Evolutionary conservation across 64 coral and sea anemone species (phyloP).

Genomic region (Dendrophyllia cribrosa): DNA sequence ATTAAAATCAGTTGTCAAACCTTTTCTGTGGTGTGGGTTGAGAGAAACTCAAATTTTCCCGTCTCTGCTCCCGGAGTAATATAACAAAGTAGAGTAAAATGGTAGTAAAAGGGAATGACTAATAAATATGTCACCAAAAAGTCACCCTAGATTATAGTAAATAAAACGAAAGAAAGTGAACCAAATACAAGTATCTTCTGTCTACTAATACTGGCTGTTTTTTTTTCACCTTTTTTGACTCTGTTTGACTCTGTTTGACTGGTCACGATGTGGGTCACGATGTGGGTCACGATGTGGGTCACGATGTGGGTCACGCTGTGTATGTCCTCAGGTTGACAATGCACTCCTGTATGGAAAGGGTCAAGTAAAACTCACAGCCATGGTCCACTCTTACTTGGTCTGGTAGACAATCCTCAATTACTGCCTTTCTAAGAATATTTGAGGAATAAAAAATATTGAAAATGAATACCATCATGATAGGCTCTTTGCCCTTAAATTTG

Average conservation of each 20-base stretch:
- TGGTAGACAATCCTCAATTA: conserved; percentile 1
- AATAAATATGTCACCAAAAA: neutral
- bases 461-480: neutral
- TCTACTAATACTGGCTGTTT: neutral
- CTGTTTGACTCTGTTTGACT: too few species aligned
- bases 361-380: conserved; percentile 70
- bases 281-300: too few species aligned
- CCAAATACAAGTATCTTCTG: neutral
- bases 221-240: neutral
- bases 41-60: too few species aligned
- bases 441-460: neutral
- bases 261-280: conserved; percentile 72
- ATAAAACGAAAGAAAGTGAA: neutral
- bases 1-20: too few species aligned
- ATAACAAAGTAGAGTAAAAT: neutral
- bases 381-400: conserved; percentile 74
- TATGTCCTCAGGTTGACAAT: neutral
- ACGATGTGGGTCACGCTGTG: too few species aligned
- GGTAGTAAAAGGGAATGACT: neutral
- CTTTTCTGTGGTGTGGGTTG: too few species aligned
- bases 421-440: neutral
- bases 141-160: too few species aligned
- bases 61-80: too few species aligned
- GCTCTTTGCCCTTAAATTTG: neutral
- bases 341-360: conserved; percentile 55